phyloP scores from a whole-genome alignment of 2,797 vertebrate species.

The Apogon hyalosoma region DNA sequence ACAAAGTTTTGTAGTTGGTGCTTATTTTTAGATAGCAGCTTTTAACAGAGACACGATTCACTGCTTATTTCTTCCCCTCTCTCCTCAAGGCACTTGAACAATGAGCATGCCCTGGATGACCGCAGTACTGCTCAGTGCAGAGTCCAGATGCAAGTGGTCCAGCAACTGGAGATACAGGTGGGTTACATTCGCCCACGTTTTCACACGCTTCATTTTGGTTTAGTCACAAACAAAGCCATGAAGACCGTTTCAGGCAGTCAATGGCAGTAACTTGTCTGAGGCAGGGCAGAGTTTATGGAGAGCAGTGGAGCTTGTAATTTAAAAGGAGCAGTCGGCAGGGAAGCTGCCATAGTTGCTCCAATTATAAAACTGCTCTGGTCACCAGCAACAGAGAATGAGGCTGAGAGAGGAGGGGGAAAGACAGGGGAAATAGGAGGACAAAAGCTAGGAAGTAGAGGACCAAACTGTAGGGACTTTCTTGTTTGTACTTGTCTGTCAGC shows the following conservation, averaged over 20 bases:
- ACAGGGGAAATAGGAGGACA: slow-evolving; percentile 18
- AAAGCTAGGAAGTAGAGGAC: slow-evolving; percentile 44
- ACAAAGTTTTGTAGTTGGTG: slow-evolving; percentile 24
- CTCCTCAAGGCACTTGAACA: slow-evolving; percentile 94
- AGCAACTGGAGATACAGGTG: slow-evolving; percentile 99
- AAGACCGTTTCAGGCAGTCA: slow-evolving; percentile 57
- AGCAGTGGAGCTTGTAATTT: slow-evolving; percentile 87
- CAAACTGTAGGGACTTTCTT: slow-evolving; percentile 51
- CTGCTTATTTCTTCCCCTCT: slow-evolving; percentile 1
- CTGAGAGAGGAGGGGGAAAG: slow-evolving; percentile 25
- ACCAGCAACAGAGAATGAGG: slow-evolving; percentile 63
- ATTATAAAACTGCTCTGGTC: slow-evolving; percentile 86
- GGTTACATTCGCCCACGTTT: slow-evolving; percentile 37
- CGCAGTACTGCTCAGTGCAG: slow-evolving; percentile 98
- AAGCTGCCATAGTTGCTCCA: slow-evolving; percentile 87
- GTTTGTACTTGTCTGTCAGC: too few relatives aligned
- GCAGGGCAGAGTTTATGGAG: slow-evolving; percentile 78
- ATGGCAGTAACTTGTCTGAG: slow-evolving; percentile 68
- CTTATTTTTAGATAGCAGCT: slow-evolving; percentile 16
- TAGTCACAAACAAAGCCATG: slow-evolving; percentile 57
- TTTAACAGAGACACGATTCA: slow-evolving; percentile 22
- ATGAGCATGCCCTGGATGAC: slow-evolving; percentile 97
- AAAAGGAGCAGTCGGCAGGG: slow-evolving; percentile 82
- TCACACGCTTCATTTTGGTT: slow-evolving; percentile 40
- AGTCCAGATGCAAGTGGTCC: slow-evolving; percentile 99